Percentiles rank a stretch among this genome's conserved stretches.
phyloP scores from a whole-genome alignment of 2,113 vertebrate genomes.

The Oryzias woworae region DNA sequence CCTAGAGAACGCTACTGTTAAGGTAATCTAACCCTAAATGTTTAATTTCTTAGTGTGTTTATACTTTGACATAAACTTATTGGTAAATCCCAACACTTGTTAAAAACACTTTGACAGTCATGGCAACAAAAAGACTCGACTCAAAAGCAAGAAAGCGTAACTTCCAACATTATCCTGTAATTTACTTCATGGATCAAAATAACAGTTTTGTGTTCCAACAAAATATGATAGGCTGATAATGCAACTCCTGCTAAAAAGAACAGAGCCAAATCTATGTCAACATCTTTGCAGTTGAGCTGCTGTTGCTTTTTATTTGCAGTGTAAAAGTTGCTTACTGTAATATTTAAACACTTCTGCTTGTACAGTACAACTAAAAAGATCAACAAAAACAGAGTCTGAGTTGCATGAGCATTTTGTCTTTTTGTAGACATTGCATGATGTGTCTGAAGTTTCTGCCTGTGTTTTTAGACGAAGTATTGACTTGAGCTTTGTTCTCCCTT shows the following conservation, averaged over 20 bases:
- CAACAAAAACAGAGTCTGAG: conserved; percentile 59
- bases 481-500: conserved; percentile 69
- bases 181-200: conserved; percentile 76
- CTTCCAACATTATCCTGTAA: conserved; percentile 70
- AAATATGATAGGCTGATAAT: conserved; percentile 76
- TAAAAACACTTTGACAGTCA: conserved; percentile 73
- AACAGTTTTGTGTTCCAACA: conserved; percentile 76
- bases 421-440: conserved; percentile 76
- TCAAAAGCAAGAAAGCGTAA: conserved; percentile 74
- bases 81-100: conserved; percentile 84
- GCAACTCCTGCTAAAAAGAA: conserved; percentile 81
- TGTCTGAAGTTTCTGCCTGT: conserved; percentile 54
- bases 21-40: conserved; percentile 98
- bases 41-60: conserved; percentile 91
- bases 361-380: conserved; percentile 58
- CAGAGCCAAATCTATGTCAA: conserved; percentile 73
- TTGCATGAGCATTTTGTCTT: conserved; percentile 79
- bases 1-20: conserved; percentile 94
- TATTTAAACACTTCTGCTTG: conserved; percentile 59
- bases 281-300: conserved; percentile 76
- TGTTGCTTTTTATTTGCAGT: conserved; percentile 76
- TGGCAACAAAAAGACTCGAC: conserved; percentile 67
- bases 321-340: conserved; percentile 71
- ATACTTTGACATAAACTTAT: conserved; percentile 83
- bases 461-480: conserved; percentile 59